These are phyloP conservation scores for Eumaeus atala DNA, from an alignment of 1,140 invertebrate species.

Conservation along the genomic window DNA sequence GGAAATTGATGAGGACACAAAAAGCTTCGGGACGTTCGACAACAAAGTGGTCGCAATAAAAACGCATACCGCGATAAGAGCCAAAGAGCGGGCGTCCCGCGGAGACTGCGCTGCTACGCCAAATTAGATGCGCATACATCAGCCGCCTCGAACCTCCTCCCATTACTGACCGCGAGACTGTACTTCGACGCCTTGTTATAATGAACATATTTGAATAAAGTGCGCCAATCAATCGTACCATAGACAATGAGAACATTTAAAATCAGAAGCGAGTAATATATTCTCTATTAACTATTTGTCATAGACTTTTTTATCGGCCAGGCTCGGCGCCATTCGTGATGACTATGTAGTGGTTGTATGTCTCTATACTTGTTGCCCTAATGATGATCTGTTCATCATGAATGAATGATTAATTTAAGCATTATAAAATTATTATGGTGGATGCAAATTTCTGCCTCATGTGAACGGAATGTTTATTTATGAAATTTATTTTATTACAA, in stretches of 20 bases:
- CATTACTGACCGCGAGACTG: constrained; percentile 30
- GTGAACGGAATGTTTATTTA: neutral
- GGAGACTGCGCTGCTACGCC: constrained; percentile 39
- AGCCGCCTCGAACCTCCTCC: constrained; percentile 34
- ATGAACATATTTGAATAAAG: constrained; percentile 18
- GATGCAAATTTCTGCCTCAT: neutral
- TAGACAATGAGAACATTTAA: no score
- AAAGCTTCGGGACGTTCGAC: constrained; percentile 59
- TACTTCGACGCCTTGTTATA: constrained; percentile 27
- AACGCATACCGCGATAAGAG: constrained; percentile 57
- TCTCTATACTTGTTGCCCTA: no score
- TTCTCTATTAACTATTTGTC: no score
- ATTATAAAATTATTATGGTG: no score
- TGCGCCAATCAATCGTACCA: constrained; percentile 4
- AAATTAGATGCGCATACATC: constrained; percentile 72
- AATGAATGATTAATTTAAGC: no score
- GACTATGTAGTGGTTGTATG: no score
- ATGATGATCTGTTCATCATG: no score
- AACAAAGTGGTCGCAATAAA: constrained; percentile 68
- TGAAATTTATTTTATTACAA: constrained; percentile 4
- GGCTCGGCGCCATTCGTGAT: no score
- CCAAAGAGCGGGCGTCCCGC: constrained; percentile 41
- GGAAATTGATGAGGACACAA: constrained; percentile 71
- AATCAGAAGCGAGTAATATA: no score
- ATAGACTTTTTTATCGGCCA: no score